Conservation (phyloP, 2,797 vertebrate genomes). For the Enteromius argenteus region DNA sequence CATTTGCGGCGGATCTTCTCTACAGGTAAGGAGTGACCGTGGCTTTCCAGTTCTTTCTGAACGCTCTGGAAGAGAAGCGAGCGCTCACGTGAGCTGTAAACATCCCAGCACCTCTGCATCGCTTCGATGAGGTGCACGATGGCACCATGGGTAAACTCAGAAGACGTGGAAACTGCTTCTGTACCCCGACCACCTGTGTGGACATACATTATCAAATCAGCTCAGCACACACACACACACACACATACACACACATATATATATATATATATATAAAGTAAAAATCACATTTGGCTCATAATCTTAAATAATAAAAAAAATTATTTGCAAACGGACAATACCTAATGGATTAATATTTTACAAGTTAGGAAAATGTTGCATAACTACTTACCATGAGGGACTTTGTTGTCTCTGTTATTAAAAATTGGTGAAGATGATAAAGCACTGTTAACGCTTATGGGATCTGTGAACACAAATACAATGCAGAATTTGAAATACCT, state of each 20-base stretch:
- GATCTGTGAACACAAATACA: conserved; percentile 52
- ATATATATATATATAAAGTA: no score
- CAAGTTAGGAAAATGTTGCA: neutral
- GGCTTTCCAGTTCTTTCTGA: conserved; percentile 79
- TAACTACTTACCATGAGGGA: conserved; percentile 48
- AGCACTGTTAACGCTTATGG: conserved; percentile 54
- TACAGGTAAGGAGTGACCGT: conserved; percentile 76
- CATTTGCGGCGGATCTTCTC: conserved; percentile 83
- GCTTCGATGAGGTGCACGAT: conserved; percentile 80
- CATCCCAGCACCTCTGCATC: conserved; percentile 77
- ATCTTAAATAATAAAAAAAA: no score
- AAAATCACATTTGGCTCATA: no score
- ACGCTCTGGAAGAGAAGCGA: conserved; percentile 83
- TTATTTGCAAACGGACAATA: neutral
- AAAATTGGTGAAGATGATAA: conserved; percentile 41
- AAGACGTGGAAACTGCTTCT: conserved; percentile 71
- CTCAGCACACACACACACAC: no score
- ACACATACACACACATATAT: no score
- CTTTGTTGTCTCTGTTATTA: conserved; percentile 52
- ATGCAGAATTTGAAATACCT: neutral
- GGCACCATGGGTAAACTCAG: conserved; percentile 78
- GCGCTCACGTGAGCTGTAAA: conserved; percentile 79
- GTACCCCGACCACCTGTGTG: conserved; percentile 23
- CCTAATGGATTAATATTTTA: neutral
- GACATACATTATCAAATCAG: neutral